Evolutionary conservation across 2,113 vertebrate genomes (phyloP), one percentile per base, ranked within the genome.

Genomic region (Formicarius rufipectus): DNA sequence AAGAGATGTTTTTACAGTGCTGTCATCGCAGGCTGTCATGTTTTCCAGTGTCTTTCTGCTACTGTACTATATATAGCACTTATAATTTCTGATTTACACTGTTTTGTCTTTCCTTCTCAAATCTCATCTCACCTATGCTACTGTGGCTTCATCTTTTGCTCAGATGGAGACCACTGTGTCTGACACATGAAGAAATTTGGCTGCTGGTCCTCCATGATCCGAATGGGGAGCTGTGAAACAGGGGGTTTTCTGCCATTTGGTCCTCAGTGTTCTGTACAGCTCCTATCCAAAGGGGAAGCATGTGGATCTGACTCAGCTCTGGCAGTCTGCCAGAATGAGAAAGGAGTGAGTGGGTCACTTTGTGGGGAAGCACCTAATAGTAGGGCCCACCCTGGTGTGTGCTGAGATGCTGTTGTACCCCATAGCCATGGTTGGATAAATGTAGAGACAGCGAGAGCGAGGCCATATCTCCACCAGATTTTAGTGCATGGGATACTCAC

Each of bases 261-360:
- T 73, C 50, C n/a, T 35, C 77, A 53, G 22, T 20, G 52, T 37
- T 63, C 28, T 81, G 64, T 37, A 53, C 24, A 55, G 10, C 39
- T 83, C 25, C 75, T 62, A 1, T 39, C 40, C 2, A 1, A 58
- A 52, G 35, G 42, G 15, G 25, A n/a, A 90, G 72, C 56, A 31
- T 4, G 1, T 40, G 52, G 31, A 64, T 37, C 37, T 1, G 2
- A 21, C 42, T 63, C 0, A 0, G 58, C 35, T 79, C 19, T 15
- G 8, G 14, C 25, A 55, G 40, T 53, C 53, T 87, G 7, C 42
- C 47, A 63, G 62, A 52, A 1, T 2, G 9, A 40, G 40, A 90
- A 45, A 56, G 45, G 45, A 67, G 37, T 4, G 6, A n/a, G 4
- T 52, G 37, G 24, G 25, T 58, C 37, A n/a, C 33, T 90, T 56